Base-by-base conservation (phyloP, 2,797 vertebrate genomes). In the Synaphobranchus kaupii region DNA sequence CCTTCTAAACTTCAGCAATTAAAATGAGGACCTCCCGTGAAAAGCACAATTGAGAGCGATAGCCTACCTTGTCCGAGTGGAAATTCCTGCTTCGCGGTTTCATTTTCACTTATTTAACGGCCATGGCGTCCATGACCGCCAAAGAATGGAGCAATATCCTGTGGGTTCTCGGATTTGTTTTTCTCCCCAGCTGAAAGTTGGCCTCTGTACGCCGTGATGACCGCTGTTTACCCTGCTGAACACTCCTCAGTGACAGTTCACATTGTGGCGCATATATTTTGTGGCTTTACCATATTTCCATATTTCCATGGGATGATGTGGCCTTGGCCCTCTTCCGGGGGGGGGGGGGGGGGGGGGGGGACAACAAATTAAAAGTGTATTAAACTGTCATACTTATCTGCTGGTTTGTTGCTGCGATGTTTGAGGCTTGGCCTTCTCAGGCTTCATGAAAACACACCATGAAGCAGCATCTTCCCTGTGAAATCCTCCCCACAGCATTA, bases 391-490 rank as follows among this genome's bases (percentile, higher is more conserved):
- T 50, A 9, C 25, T 50, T 50, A 12, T 81, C 78, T n/a, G 47
- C 58, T 71, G 80, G 86, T 89, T 86, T 92, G 87, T 88, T 89
- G 92, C 87, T 91, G 66, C 84, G 90, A 90, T 86, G 87, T 86
- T 78, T 50, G 83, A 81, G 86, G 47, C 87, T 86, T 39, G 50
- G 83, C 28, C 66, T 83, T 54, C 58, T 83, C 76, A 52, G 22
- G 48, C 60, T 83, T 15, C 28, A 71, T 54, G 31, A 83, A 66
- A 88, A 88, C 86, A 84, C 10, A 47, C 4, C 73, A 83, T 78
- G 60, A 90, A 89, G 86, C 87, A 63, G 39, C 47, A 83, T 86
- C 39, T 68, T 83, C 47, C 5, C 31, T 13, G 28, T 83, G 63
- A 63, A 80, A 80, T 25, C 34, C 39, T 31, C 31, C 71, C 71